Base-by-base conservation (phyloP, 2,797 vertebrate species). In the Lutjanus argentimaculatus region DNA sequence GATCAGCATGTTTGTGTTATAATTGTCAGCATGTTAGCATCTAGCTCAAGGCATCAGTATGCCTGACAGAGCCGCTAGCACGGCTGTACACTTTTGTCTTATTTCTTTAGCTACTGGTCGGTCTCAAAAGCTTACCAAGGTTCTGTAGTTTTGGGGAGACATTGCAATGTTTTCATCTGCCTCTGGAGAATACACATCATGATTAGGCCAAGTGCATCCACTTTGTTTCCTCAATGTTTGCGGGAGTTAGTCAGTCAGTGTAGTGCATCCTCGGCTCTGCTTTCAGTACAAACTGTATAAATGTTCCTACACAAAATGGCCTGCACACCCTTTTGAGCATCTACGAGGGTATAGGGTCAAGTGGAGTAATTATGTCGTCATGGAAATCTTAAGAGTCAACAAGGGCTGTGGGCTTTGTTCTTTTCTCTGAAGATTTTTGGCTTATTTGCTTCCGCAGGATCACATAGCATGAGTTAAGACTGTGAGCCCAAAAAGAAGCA, bases 361-460 rank as follows among this genome's bases (percentile, higher is more conserved):
- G 12, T 21, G 9, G 30, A 15, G 42, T 45, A 55, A 66, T 70
- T 21, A 15, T 56, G 30, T 49, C n/a, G 9, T 42, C 42, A 46
- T 49, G 56, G 49, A 61, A 55, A 83, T 56, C 2, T 49, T 46
- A 30, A 21, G 12, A 58, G 14, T 43, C 67, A 70, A 58, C 63
- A 13, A 55, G 42, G 25, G 14, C 65, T 59, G 25, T 2, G 40
- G 13, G 14, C 46, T 61, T 17, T 7, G 21, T 45, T 10, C 6
- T 22, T 76, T 36, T 25, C n/a, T 58, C 25, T 21, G 19, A 36
- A 4, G 1, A 12, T 45, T 59, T 59, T 14, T 19, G 16, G 12
- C 36, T 65, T 45, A 10, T 68, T 40, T 59, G 14, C 19, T 53
- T 25, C n/a, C 22, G 42, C 21, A 58, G 43, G 15, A 55, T 59